Conservation (phyloP, 1,140 invertebrate species). For the Bombyx mori region ASM3026992v2 NC_085131.1:9480001-9480500, state of each 20-base stretch:
- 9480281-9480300: conserved; percentile 79
- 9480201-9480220: conserved; percentile 54
- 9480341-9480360: conserved; percentile 79
- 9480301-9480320: conserved; percentile 54
- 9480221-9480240: conserved; percentile 68
- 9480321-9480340: conserved; percentile 70
- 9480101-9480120: conserved; percentile 34
- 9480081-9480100: conserved; percentile 37
- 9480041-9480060: conserved; percentile 76
- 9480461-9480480: conserved; percentile 82
- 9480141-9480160: conserved; percentile 38
- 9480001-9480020: conserved; percentile 63
- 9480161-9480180: conserved; percentile 37
- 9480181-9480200: conserved; percentile 56
- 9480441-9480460: conserved; percentile 87
- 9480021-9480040: conserved; percentile 75
- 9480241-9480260: conserved; percentile 77
- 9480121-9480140: conserved; percentile 56
- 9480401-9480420: conserved; percentile 79
- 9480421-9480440: conserved; percentile 84
- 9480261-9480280: conserved; percentile 74
- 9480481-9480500: conserved; percentile 86
- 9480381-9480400: conserved; percentile 74
- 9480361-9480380: conserved; percentile 77
- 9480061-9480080: conserved; percentile 74